Base-by-base conservation (phyloP, 1,140 invertebrate genomes). In the Drosophila baimaii region DNA sequence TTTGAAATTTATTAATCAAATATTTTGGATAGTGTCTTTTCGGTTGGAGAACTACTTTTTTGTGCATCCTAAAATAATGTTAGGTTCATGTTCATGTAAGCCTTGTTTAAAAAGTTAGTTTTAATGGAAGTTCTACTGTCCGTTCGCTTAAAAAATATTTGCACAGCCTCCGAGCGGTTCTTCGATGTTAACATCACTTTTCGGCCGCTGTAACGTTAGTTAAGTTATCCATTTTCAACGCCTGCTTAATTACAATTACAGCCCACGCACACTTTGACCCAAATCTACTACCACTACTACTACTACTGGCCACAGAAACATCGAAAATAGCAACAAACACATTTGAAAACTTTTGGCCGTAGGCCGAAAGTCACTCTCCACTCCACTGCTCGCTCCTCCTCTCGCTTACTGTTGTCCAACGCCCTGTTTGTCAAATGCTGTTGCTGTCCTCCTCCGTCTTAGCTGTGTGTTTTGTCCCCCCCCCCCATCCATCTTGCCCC, bases 201-300 rank as follows among this genome's bases (percentile, higher is more conserved):
- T 84, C 77, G 79, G 58, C 27, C 25, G 19, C 33, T 52, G 29
- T 33, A 52, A 52, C 29, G 19, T 21, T 25, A 61, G 61, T 64
- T 61, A 21, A 64, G 61, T 61, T 64, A 61, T 64, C 35, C 61
- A 31, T 64, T 64, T 41, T 66, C 46, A 69, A 63, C 76, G 59
- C 56, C 73, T 70, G 74, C 65, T 83, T 77, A 89, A 89, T 89
- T 84, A 84, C 82, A 89, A 84, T 89, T 89, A 78, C 74, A 78
- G 63, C 84, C 84, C 77, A 89, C 84, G 81, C 84, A 89, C 74
- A 75, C 59, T 84, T 79, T 89, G 84, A 89, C 84, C 84, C 84
- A 89, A 89, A 89, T 89, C 79, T 51, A 57, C 31, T 27, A 44
- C 55, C 33, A 58, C 56, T 58, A 44, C 29, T 46, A 31, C 35